Percentiles rank a stretch among this genome's conserved stretches.
phyloP scores from a whole-genome alignment of 2,888 invertebrate species.

The Stomorhina lunata region DNA sequence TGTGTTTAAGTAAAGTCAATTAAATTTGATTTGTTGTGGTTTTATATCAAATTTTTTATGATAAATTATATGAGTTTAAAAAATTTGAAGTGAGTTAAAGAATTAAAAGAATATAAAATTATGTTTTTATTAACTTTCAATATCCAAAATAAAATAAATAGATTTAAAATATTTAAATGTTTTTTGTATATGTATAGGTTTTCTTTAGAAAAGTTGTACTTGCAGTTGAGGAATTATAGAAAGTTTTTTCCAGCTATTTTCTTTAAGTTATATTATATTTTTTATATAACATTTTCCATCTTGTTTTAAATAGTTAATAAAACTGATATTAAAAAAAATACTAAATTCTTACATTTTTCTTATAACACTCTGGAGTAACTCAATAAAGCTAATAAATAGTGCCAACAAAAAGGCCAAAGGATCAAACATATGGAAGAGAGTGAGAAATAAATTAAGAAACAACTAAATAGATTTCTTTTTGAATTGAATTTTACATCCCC shows the following conservation, averaged over 20 bases:
- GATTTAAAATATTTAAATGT: too few species aligned
- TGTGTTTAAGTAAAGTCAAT: neutral
- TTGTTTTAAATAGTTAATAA: conserved; percentile 14
- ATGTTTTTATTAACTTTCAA: too few species aligned
- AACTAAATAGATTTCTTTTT: conserved; percentile 21
- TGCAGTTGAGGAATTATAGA: too few species aligned
- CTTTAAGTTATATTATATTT: neutral
- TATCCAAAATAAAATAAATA: too few species aligned
- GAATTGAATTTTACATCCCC: conserved; percentile 9
- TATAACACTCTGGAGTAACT: neutral
- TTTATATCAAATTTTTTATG: neutral
- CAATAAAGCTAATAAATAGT: conserved; percentile 13
- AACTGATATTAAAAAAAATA: conserved; percentile 3
- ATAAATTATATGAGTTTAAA: neutral
- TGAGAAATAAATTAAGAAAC: neutral
- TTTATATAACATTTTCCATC: neutral
- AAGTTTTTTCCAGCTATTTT: too few species aligned
- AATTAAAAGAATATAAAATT: too few species aligned
- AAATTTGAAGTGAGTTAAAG: too few species aligned
- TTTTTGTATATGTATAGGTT: too few species aligned
- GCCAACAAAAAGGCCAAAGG: conserved; percentile 1
- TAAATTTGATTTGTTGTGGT: neutral
- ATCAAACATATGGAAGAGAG: neutral
- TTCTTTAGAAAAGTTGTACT: too few species aligned
- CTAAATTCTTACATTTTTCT: neutral